A percentile compares a stretch with the other conserved stretches of the same genome.
Conservation (phyloP, 1,140 invertebrate species). For the Brachionus paranguensis region DNA sequence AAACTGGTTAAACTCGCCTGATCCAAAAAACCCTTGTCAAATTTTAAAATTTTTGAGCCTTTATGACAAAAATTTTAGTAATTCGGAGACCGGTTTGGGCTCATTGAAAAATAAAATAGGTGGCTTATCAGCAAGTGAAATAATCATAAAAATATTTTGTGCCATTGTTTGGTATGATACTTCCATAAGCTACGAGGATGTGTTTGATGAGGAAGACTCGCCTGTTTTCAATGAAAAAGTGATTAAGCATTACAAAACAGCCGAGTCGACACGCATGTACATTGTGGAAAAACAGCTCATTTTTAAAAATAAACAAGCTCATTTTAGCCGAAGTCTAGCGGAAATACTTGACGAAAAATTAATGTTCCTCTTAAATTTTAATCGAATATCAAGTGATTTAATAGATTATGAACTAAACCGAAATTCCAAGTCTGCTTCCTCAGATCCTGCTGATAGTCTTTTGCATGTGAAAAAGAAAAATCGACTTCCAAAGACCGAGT, state of each 20-base stretch:
- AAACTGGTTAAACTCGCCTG: not conserved
- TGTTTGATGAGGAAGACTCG: not conserved
- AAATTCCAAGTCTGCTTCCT: not conserved
- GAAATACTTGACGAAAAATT: conserved; percentile 34
- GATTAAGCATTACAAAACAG: not conserved
- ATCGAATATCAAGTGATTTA: not conserved
- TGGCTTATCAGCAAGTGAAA: not conserved
- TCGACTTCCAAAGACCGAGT: not conserved
- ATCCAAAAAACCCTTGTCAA: not conserved
- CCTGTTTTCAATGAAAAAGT: not conserved
- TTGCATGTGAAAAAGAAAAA: not conserved
- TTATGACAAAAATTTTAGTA: not conserved
- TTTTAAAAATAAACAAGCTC: not conserved
- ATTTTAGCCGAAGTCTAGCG: not conserved
- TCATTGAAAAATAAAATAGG: not conserved
- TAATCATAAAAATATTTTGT: conserved; percentile 25
- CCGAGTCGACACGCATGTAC: not conserved
- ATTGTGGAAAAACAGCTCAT: conserved; percentile 10
- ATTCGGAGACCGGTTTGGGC: not conserved
- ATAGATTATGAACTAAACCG: not conserved
- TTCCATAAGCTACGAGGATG: not conserved
- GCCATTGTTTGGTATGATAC: not conserved
- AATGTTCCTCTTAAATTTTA: conserved; percentile 1
- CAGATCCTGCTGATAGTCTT: not conserved
- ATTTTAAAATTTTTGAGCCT: not conserved